Evolutionary conservation across 2,888 invertebrate genomes (phyloP), one percentile per base, ranked within the genome.

Genomic region (Odontocerum albicorne): DNA sequence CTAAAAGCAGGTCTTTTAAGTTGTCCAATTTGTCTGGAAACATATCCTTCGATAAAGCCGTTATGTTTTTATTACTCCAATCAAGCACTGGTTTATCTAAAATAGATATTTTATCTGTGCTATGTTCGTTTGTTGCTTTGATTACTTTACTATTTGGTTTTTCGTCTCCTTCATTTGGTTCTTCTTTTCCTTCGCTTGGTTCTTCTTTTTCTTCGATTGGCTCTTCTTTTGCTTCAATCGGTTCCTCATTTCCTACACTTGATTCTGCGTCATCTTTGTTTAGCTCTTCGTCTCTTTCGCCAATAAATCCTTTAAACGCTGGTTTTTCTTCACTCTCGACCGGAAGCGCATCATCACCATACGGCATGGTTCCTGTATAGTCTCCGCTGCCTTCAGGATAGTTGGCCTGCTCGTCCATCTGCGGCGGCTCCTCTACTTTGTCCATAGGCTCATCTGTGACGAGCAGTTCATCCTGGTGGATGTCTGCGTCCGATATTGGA

Each of bases 21-120:
- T 72, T 70, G 2, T 72, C 68, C 42, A 77, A 67, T 60, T 75
- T 73, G 59, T 76, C 75, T 49, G 38, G 42, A 20, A 60, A 54
- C 19, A 35, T 32, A 3, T 33, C 12, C 2, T 20, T 20, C 4
- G 55, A 32, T 6, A 60, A 8, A 2, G 22, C 38, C 8, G 51
- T 40, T 3, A 57, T 19, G 7, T 10, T 27, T 21, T 54, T 54
- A 17, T 22, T 17, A 22, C 49, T 49, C 22, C 54, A 17, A 39
- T 55, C 44, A 17, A 53, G 27, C 3, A 21, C 20, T 6, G 21
- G 10, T 8, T 13, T 19, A 16, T n/a, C n/a, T n/a, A n/a, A n/a
- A n/a, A n/a, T n/a, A n/a, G n/a, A n/a, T n/a, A n/a, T n/a, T n/a
- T n/a, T n/a, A n/a, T n/a, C n/a, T n/a, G n/a, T n/a, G n/a, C n/a